Evolutionary conservation across 2,888 invertebrate genomes (phyloP).

Genomic region (Loripinus fragilis): DNA sequence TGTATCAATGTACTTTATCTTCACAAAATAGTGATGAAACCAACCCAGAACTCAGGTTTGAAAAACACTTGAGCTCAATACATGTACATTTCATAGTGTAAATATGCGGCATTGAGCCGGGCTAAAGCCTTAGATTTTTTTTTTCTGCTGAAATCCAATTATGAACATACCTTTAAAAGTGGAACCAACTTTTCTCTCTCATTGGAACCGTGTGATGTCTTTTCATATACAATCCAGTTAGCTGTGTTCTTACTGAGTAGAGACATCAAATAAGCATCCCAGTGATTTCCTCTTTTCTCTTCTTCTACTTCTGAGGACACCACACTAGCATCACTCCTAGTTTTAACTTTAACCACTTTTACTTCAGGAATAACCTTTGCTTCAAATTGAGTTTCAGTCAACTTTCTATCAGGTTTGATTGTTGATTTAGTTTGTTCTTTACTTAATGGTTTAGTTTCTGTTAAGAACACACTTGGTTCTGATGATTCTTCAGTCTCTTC

Average conservation of each 20-base stretch:
- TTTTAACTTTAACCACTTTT: constrained; percentile 19
- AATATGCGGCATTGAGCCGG: no score
- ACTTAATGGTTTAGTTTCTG: constrained; percentile 52
- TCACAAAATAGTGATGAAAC: no score
- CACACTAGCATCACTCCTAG: constrained; percentile 15
- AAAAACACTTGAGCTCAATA: no score
- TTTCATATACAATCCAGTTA: constrained; percentile 80
- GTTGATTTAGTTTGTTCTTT: not conserved
- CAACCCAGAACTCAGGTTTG: no score
- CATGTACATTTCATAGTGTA: no score
- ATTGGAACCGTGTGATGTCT: constrained; percentile 62
- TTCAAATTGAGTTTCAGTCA: constrained; percentile 11
- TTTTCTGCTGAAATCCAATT: no score
- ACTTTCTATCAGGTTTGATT: not conserved
- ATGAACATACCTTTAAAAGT: constrained; percentile 59
- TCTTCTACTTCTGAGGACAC: constrained; percentile 10
- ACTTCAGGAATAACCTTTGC: constrained; percentile 16
- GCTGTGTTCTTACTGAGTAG: constrained; percentile 80
- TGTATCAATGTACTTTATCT: no score
- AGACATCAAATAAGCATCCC: constrained; percentile 82
- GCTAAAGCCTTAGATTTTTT: no score
- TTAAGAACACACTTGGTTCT: constrained; percentile 59
- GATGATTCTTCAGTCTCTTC: constrained; percentile 31
- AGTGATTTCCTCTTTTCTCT: constrained; percentile 66
- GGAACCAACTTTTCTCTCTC: constrained; percentile 72